Percentiles rank a stretch among this genome's conserved stretches.
These are phyloP conservation scores for Cydia splendana DNA, from an alignment of 1,140 invertebrate genomes.

Conservation along the genomic window DNA sequence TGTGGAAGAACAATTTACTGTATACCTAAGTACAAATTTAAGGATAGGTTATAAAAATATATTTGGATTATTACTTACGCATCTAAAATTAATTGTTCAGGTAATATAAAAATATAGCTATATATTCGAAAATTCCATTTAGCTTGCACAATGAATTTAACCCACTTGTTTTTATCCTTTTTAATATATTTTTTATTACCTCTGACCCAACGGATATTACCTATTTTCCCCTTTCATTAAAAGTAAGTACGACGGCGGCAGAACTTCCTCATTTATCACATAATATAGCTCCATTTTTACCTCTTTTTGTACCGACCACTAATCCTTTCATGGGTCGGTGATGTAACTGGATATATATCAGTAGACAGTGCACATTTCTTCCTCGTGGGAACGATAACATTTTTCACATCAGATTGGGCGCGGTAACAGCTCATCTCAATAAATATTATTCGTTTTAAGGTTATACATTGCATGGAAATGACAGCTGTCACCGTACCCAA, in stretches of 20 bases:
- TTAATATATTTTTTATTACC: background rate
- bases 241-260: background rate
- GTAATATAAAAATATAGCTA: too few relatives aligned
- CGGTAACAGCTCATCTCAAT: too few relatives aligned
- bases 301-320: background rate
- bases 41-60: too few relatives aligned
- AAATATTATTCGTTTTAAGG: too few relatives aligned
- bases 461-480: too few relatives aligned
- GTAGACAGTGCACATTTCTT: background rate
- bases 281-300: background rate
- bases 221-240: background rate
- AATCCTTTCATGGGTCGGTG: background rate
- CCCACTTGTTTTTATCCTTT: too few relatives aligned
- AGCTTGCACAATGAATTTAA: too few relatives aligned
- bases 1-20: background rate
- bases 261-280: background rate
- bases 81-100: too few relatives aligned
- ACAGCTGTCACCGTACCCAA: too few relatives aligned
- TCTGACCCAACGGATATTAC: background rate
- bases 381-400: background rate
- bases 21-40: background rate
- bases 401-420: too few relatives aligned
- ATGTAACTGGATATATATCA: background rate
- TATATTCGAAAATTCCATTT: too few relatives aligned
- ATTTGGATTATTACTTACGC: too few relatives aligned